Evolutionary conservation across 2,888 invertebrate species (phyloP).

Genomic region (Caenorhabditis becei): DNA sequence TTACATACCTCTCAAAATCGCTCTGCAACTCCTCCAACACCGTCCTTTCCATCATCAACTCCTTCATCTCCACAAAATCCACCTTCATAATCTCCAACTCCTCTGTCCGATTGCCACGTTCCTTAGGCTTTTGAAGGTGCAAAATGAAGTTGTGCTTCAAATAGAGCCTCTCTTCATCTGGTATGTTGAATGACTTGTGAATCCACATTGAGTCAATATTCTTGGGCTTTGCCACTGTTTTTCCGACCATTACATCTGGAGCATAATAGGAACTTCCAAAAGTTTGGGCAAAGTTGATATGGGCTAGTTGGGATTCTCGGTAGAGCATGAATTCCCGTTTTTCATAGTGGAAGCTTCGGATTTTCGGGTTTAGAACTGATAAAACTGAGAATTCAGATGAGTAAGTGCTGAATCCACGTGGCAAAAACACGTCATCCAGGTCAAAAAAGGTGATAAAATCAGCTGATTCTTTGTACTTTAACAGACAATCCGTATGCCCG

Average conservation of each 20-base stretch:
- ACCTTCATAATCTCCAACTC: neutral
- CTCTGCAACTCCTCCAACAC: neutral
- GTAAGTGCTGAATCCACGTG: conserved; percentile 58
- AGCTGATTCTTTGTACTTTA: conserved; percentile 64
- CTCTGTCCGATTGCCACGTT: neutral
- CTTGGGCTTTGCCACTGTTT: conserved; percentile 53
- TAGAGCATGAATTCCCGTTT: conserved; percentile 22
- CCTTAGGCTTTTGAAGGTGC: conserved; percentile 27
- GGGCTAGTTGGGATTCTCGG: neutral
- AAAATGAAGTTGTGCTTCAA: conserved; percentile 26
- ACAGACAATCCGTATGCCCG: conserved; percentile 63
- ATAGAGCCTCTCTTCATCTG: neutral
- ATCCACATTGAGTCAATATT: conserved; percentile 61
- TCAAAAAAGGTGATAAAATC: conserved; percentile 61
- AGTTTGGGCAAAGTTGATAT: conserved; percentile 37
- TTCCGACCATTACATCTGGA: conserved; percentile 40
- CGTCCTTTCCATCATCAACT: neutral
- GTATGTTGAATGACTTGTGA: conserved; percentile 45
- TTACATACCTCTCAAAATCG: neutral
- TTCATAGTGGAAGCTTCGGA: conserved; percentile 30
- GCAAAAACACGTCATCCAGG: conserved; percentile 62
- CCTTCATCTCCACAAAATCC: neutral
- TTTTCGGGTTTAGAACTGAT: conserved; percentile 12
- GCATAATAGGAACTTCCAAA: conserved; percentile 21
- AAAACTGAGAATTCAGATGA: conserved; percentile 46